Evolutionary conservation across 1,140 invertebrate genomes (phyloP).

Genomic region (Lepidurus apus): DNA sequence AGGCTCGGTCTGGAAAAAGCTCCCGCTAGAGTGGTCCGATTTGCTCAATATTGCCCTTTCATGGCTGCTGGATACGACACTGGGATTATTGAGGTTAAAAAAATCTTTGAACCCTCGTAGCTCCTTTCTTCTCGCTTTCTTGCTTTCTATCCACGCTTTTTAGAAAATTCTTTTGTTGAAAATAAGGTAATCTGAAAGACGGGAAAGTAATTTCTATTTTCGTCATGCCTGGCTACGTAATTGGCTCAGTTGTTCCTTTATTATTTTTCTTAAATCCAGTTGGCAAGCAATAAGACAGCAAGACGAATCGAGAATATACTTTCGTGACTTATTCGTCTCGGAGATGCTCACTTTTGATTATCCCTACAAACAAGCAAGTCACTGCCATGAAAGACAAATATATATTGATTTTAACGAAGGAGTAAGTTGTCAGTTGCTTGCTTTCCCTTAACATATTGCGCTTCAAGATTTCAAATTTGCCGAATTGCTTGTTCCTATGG

Average conservation of each 20-base stretch:
- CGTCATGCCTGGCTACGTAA: not conserved
- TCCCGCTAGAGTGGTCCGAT: slow-evolving; percentile 29
- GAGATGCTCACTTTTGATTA: too few species aligned
- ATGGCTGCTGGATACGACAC: slow-evolving; percentile 32
- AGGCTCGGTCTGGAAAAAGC: slow-evolving; percentile 22
- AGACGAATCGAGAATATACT: too few species aligned
- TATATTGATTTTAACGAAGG: too few species aligned
- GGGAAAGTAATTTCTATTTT: not conserved
- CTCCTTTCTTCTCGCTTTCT: not conserved
- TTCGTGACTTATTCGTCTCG: too few species aligned
- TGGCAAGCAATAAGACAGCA: too few species aligned
- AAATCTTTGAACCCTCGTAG: not conserved
- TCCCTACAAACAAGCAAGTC: too few species aligned
- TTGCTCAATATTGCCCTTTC: slow-evolving; percentile 25
- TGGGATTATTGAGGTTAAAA: slow-evolving; percentile 31
- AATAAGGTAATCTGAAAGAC: not conserved
- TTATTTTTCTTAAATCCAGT: not conserved
- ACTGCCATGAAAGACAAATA: too few species aligned
- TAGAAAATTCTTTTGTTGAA: not conserved
- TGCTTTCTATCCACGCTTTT: not conserved
- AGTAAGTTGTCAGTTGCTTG: too few species aligned
- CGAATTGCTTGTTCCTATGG: too few species aligned
- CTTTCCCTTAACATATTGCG: too few species aligned
- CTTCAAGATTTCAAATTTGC: too few species aligned
- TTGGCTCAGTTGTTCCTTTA: not conserved